Evolutionary conservation across 2,797 vertebrate species (phyloP), one percentile per base, ranked within the genome.

Genomic region (Periparus ater): DNA sequence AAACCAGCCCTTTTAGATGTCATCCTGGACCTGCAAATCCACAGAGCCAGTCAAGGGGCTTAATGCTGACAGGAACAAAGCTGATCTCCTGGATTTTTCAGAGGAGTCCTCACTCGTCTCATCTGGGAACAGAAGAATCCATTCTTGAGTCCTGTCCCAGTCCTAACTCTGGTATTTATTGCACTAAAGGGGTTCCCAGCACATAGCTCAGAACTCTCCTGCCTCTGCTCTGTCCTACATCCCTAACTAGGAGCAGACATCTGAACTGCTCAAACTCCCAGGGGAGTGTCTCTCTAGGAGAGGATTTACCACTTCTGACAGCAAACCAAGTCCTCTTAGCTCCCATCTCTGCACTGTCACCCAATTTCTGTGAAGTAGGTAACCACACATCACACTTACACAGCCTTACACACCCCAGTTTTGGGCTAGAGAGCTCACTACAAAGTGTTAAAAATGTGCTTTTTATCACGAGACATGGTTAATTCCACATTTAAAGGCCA

Each of bases 291-390:
- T 60, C 58, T 84, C 60, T 9, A 38, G 77, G 20, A 85, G 14
- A 91, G 22, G 42, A 89, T 45, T 88, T 81, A 32, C 40, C 73
- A 42, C 20, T 53, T 48, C 34, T 70, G 54, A 83, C 62, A 91
- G 62, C 50, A 85, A 9, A 34, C 67, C 47, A 19, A 85, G 8
- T 50, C 29, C 65, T 62, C 57, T 55, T 7, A 29, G 23, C 1
- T 48, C 40, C 6, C 8, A 2, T 67, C 85, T 40, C 85, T 48
- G 61, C 18, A 8, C 65, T 17, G 22, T 7, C 71, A 17, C 11
- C 21, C 6, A 8, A 30, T 30, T 76, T 44, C 51, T 27, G 17
- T 8, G 15, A 67, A 45, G 26, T 47, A 15, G 44, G 22, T 25
- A 63, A 57, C 9, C 50, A 47, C 72, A 42, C 27, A 66, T 7